Percentiles rank a stretch among this genome's conserved stretches.
These are phyloP conservation scores for Mactra quadrangularis DNA, from an alignment of 1,140 invertebrate genomes.

Conservation along the genomic window DNA sequence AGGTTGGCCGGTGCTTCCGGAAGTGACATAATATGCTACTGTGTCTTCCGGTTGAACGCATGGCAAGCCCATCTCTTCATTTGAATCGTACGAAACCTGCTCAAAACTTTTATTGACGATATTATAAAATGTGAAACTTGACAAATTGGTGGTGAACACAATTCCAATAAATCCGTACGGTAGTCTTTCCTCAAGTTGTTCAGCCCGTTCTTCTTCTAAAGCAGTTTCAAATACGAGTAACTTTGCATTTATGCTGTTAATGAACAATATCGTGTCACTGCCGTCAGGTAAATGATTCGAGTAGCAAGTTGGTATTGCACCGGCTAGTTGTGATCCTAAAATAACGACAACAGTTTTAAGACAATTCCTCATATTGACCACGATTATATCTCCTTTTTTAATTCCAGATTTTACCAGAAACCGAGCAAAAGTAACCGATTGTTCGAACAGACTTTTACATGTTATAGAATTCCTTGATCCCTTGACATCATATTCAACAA, in stretches of 20 bases:
- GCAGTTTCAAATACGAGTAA: slow-evolving; percentile 4
- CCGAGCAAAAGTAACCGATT: neutral
- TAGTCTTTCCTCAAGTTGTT: neutral
- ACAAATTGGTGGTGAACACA: neutral
- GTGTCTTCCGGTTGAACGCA: slow-evolving; percentile 14
- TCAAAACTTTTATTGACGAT: neutral
- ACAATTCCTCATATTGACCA: slow-evolving; percentile 32
- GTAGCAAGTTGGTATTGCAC: slow-evolving; percentile 3
- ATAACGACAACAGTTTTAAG: slow-evolving; percentile 1
- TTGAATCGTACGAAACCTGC: neutral
- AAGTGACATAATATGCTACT: neutral
- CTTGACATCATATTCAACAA: slow-evolving; percentile 10
- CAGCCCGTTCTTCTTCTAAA: neutral
- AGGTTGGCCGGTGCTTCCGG: slow-evolving; percentile 29
- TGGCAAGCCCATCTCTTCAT: neutral
- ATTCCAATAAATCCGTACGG: neutral
- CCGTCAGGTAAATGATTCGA: neutral
- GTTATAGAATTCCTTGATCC: neutral
- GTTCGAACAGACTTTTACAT: neutral
- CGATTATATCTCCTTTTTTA: slow-evolving; percentile 7
- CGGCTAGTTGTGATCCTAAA: slow-evolving; percentile 9
- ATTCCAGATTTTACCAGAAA: slow-evolving; percentile 8
- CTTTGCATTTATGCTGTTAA: neutral
- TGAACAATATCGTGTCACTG: slow-evolving; percentile 13
- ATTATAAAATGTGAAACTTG: neutral